These are phyloP conservation scores for Clivina fossor DNA, from an alignment of 2,888 invertebrate genomes.

Conservation along the genomic window DNA sequence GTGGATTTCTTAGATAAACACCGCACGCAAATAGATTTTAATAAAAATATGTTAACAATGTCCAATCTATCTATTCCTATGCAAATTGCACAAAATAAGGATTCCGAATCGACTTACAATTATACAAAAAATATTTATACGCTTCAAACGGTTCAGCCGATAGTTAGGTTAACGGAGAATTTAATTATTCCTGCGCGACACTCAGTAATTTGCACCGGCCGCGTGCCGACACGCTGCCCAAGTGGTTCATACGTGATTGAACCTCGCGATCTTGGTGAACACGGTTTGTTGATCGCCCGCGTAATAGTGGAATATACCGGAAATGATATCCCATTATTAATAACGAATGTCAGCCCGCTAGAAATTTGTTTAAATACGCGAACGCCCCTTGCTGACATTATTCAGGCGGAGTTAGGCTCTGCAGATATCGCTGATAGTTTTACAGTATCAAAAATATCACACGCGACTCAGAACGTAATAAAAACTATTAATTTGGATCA, in stretches of 20 bases:
- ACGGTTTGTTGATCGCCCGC: background rate
- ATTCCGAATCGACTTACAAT: too few relatives aligned
- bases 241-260: slow-evolving; percentile 3
- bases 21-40: slow-evolving; percentile 2
- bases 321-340: background rate
- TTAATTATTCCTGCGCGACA: background rate
- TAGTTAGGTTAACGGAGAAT: background rate
- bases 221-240: too few relatives aligned
- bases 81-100: too few relatives aligned
- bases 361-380: background rate
- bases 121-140: too few relatives aligned
- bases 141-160: too few relatives aligned
- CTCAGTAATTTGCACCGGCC: background rate
- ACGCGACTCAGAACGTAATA: background rate
- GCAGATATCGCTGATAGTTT: too few relatives aligned
- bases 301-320: too few relatives aligned
- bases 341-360: background rate
- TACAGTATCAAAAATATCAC: background rate
- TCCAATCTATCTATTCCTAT: too few relatives aligned
- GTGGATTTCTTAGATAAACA: slow-evolving; percentile 17
- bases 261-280: background rate
- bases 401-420: background rate
- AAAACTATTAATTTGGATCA: background rate
- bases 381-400: background rate
- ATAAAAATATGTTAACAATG: too few relatives aligned